phyloP scores from a whole-genome alignment of 2,797 vertebrate genomes.

The Buphagus erythrorhynchus region DNA sequence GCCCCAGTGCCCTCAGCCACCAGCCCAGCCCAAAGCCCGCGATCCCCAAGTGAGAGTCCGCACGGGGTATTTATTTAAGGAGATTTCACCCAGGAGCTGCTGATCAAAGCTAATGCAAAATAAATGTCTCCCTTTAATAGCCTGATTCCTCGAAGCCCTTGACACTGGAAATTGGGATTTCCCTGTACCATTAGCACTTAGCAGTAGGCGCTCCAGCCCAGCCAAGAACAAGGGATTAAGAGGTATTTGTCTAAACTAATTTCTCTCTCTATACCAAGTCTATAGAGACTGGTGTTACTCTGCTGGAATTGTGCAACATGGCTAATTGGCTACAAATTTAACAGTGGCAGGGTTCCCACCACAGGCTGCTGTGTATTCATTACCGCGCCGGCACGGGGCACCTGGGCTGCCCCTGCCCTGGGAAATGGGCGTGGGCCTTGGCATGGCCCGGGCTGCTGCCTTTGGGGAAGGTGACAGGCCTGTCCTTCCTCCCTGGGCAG shows the following conservation, averaged over 20 bases:
- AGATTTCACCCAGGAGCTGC: conserved; percentile 68
- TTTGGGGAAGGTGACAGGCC: neutral
- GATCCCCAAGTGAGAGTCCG: neutral
- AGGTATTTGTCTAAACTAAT: conserved; percentile 84
- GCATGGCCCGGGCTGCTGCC: accelerated
- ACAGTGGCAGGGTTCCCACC: conserved; percentile 78
- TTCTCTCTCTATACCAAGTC: conserved; percentile 77
- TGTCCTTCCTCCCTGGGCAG: neutral
- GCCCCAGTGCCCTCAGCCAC: neutral
- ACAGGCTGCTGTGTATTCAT: conserved; percentile 30
- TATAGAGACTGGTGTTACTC: conserved; percentile 81
- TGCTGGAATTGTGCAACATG: conserved; percentile 81
- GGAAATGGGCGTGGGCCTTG: neutral
- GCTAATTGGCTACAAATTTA: conserved; percentile 84
- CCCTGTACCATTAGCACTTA: conserved; percentile 79
- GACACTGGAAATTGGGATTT: conserved; percentile 81
- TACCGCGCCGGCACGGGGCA: neutral
- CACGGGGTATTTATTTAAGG: conserved; percentile 63
- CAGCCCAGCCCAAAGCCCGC: neutral
- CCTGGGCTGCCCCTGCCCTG: neutral
- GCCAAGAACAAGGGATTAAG: conserved; percentile 83
- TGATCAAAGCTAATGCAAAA: conserved; percentile 76
- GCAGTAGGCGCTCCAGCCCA: conserved; percentile 76
- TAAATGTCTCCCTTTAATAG: conserved; percentile 76
- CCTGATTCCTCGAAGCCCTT: conserved; percentile 76